Base-by-base conservation (phyloP, 2,888 invertebrate species). In the Machimus atricapillus region DNA sequence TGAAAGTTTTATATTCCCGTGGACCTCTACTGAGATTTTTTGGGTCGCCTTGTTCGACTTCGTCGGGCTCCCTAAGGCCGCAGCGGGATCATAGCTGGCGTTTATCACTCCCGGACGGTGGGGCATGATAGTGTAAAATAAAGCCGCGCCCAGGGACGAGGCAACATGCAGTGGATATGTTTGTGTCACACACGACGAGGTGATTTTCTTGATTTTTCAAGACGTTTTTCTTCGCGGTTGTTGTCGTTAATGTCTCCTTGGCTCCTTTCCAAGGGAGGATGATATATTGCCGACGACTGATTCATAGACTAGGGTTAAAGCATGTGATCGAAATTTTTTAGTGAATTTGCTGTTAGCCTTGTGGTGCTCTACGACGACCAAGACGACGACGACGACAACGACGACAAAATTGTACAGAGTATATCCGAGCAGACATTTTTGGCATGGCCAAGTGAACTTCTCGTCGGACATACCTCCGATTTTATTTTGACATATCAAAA, bases 161-260 rank as follows among this genome's bases (percentile, higher is more conserved):
- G 37, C 23, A 40, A 19, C 43, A 66, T 52, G 43, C 5, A 77
- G 56, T 56, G 43, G 81, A 56, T 19, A 74, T 81, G 74, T 56
- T 73, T 81, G n/a, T 87, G 87, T 87, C 87, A 82, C 87, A 87
- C 87, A 82, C 87, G 87, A 46, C 52, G 87, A 87, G 79, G 81
- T 81, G 87, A 87, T 87, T 73, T 73, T 81, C 74, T 74, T 87
- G 52, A 43, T 81, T 74, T 66, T 81, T 66, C 37, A 31, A 74
- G 40, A 74, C 74, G 66, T 87, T 74, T 74, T 87, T 76, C 37
- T 78, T 78, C 82, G 73, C 23, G 37, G 52, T 66, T 79, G 58
- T 78, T 77, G 40, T 81, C 34, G 78, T 77, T 78, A 81, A 86
- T 86, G 86, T 86, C 87, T 87, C 87, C 74, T 82, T 87, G 87